Base-by-base conservation (phyloP, 2,888 invertebrate genomes). In the Cylloceria caligata region DNA sequence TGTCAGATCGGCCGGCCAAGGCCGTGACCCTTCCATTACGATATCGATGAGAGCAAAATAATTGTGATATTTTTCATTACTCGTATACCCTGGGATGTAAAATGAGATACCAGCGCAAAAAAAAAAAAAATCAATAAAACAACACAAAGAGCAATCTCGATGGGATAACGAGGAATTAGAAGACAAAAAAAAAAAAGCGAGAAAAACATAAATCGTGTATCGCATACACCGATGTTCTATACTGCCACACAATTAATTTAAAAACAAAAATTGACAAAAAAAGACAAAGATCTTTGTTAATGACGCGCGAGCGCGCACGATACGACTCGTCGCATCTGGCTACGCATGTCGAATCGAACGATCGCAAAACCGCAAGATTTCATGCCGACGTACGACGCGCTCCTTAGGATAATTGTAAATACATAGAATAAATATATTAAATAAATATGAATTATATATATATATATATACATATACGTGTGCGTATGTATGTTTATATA, bases 221-320 rank as follows among this genome's bases (percentile, higher is more conserved):
- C 88, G 88, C 89, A 89, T 89, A 89, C 89, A 89, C 89, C 89
- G 89, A 89, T 89, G 86, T 86, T 88, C 83, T 84, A 89, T 89
- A 89, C 89, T 89, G 89, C 89, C 89, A 89, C 87, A 88, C 84
- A 84, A 84, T 74, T 83, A 81, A 84, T 83, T 79, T 72, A 74
- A 64, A 75, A 78, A 78, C 0, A 45, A 24, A 11, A 36, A 30
- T 27, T n/a, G n/a, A n/a, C n/a, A n/a, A n/a, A 67, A 68, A 47
- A 27, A 68, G 52, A 73, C 11, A 60, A 62, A 69, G 62, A 80
- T 83, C 79, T 62, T 83, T 69, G 83, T 64, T 77, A 52, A 72
- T 30, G 77, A 77, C 62, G 55, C 68, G 73, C 80, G 75, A 80
- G 71, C 71, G 80, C 76, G 71, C 67, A 60, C 71, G 80, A 76